Base-by-base conservation (phyloP, 2,113 vertebrate species). In the Bolborhynchus lineola region DNA sequence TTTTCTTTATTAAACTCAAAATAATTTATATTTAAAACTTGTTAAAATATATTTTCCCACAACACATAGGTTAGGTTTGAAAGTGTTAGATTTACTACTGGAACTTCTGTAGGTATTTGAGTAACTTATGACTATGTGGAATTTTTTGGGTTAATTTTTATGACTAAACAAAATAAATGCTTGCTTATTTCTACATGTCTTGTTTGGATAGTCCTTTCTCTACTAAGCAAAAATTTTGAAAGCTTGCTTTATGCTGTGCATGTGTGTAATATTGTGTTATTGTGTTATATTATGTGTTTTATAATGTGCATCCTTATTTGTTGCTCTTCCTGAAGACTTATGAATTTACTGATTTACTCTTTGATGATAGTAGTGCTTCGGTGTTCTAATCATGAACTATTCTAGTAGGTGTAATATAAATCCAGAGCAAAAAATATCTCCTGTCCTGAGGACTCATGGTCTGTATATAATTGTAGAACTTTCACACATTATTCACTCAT, bases 71-170 rank as follows among this genome's bases (percentile, higher is more conserved):
- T 46, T 57, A 19, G 1, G 10, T 65, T 55, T 70, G 19, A 87
- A 78, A 52, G 4, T 20, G 10, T 26, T 82, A 52, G 7, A 33
- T 60, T 67, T 83, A 28, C 15, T 79, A 62, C 21, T 28, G 11
- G 20, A 72, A 65, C 3, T 41, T 50, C 6, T 33, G 4, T 28
- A 42, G 10, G 1, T 47, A 29, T 71, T 46, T 74, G 7, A 65
- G 6, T 6, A 87, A n/a, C 6, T 7, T 53, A 80, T 12, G 24
- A 33, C 5, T 14, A 0, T 1, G 10, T 0, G 1, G 16, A 3
- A 2, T 18, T 23, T 89, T 44, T 28, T 0, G 0, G 5, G 41
- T 71, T 41, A 7, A 1, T 52, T 72, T 76, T 75, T 47, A 10
- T 12, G 46, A 29, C 15, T 37, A 39, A 83, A 53, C 3, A 41